Conservation (phyloP, 2,113 vertebrate species). For the Thamnophis sirtalis region DNA sequence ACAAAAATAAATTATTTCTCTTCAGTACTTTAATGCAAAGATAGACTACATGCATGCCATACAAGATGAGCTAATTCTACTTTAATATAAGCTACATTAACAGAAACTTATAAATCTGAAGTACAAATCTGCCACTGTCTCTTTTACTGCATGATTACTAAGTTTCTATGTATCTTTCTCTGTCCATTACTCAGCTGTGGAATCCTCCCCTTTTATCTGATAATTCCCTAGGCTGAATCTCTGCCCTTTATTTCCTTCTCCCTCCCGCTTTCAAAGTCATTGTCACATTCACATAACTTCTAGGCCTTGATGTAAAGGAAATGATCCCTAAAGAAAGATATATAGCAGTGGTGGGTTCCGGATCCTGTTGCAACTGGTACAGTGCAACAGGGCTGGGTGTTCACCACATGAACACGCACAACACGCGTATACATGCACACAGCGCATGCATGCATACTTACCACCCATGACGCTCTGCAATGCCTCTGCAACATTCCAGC, state of each 20-base stretch:
- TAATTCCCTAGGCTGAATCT: not conserved
- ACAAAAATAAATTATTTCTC: not conserved
- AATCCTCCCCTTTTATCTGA: not conserved
- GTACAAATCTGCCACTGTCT: not conserved
- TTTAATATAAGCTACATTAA: not conserved
- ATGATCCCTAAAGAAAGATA: no score
- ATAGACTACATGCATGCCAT: not conserved
- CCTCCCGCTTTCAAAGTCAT: not conserved
- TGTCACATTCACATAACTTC: not conserved
- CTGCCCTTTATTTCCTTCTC: not conserved
- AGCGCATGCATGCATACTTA: no score
- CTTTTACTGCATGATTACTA: not conserved
- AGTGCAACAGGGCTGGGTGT: no score
- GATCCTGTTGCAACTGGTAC: no score
- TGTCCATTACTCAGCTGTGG: not conserved
- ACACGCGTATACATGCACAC: no score
- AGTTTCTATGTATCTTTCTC: not conserved
- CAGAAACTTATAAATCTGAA: not conserved
- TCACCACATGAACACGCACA: no score
- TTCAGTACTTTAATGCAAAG: not conserved
- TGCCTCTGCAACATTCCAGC: no score
- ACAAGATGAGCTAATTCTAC: not conserved
- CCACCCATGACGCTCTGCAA: no score
- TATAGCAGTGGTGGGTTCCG: no score
- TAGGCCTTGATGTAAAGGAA: not conserved